Evolutionary conservation across 2,888 invertebrate genomes (phyloP), one percentile per base, ranked within the genome.

Genomic region (Balanococcus diminutus): DNA sequence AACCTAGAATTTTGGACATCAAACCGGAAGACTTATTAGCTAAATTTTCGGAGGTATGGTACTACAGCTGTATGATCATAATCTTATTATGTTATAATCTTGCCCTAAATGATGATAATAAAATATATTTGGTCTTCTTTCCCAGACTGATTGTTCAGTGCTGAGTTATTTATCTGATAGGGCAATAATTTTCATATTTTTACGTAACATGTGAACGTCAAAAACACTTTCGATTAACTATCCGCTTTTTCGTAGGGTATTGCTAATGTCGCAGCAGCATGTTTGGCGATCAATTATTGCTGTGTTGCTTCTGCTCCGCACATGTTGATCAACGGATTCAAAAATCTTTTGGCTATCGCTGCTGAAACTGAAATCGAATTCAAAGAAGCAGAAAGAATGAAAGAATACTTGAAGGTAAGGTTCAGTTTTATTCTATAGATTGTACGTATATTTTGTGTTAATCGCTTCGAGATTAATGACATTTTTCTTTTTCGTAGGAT

Each of bases 221-320:
- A n/a, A n/a, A n/a, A n/a, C n/a, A n/a, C n/a, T n/a, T n/a, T n/a
- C n/a, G n/a, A n/a, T n/a, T 11, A n/a, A n/a, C 56, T 28, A 28
- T 82, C n/a, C n/a, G n/a, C 32, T 61, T 86, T 31, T 75, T 36
- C 32, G 9, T 89, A 92, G 91, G 99, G 99, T 88, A 98, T 99
- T 81, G 95, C 96, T 88, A 98, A 98, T 89, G 93, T 99, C 89
- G 99, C 99, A 67, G 93, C 97, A 5, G 93, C 99, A 32, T 99
- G 96, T 89, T 93, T 99, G 91, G 92, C 94, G 88, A 96, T 99
- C 90, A 96, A 96, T 87, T 99, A 99, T 91, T 99, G 99, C 87
- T 99, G 98, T 19, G 91, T 97, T 88, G 99, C 98, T 72, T 99
- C 99, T 84, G 98, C 94, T 79, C 98, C 99, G 86, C 99, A 99